phyloP scores from a whole-genome alignment of 2,797 vertebrate species.

The Ceryle rudis region DNA sequence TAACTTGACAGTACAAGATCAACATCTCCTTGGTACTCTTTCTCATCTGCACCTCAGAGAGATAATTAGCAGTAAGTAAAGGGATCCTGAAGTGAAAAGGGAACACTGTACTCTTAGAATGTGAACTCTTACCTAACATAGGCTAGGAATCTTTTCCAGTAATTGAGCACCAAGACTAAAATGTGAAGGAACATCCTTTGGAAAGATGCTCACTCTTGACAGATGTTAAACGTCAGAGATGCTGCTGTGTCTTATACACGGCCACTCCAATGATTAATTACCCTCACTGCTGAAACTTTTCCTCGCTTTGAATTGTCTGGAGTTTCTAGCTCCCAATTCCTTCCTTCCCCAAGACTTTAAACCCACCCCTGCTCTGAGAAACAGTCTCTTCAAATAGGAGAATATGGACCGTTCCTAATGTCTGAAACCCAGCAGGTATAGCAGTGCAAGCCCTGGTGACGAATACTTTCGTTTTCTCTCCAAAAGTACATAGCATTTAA shows the following conservation, averaged over 20 bases:
- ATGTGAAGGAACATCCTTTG: neutral
- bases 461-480: neutral
- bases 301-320: neutral
- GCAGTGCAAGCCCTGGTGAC: constrained; percentile 4
- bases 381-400: neutral
- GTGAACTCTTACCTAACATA: neutral
- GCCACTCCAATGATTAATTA: neutral
- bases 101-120: neutral
- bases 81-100: neutral
- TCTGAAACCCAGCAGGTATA: neutral
- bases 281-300: neutral
- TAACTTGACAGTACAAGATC: neutral
- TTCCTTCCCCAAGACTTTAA: neutral
- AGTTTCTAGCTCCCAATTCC: neutral
- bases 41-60: neutral
- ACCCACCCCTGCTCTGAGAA: neutral
- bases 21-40: neutral
- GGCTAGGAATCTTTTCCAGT: neutral
- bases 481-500: neutral
- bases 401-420: neutral
- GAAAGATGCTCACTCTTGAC: neutral
- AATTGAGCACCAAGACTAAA: neutral
- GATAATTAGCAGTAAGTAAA: neutral
- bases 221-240: neutral
- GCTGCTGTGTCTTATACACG: neutral